Evolutionary conservation across 2,797 vertebrate species (phyloP), one percentile per base, ranked within the genome.

Genomic region (Momotus momota): DNA sequence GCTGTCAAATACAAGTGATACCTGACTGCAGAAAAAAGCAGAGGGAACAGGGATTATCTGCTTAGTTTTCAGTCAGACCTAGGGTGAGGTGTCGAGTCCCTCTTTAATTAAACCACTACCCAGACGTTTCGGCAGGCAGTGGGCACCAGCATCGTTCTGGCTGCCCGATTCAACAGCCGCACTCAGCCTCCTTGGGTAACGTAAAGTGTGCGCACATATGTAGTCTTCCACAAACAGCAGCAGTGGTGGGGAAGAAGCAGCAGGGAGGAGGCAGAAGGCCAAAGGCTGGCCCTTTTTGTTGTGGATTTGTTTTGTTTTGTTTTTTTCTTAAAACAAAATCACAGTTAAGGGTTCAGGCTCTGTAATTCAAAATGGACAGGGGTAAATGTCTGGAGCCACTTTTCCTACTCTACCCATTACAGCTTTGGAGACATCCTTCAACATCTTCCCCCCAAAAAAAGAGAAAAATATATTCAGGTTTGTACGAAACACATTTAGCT

Each of bases 141-240:
- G 31, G 51, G 5, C n/a, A 51, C 57, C 22, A 7, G 2, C 4
- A 2, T 6, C 6, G 2, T 54, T 40, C 65, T 58, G 48, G 40
- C 60, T 90, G 80, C 60, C 54, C 0, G 0, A 58, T 45, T 7
- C 65, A 60, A 22, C 65, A 38, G 5, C 25, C 57, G 23, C n/a
- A 2, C 19, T 26, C 64, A 19, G 0, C 43, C 22, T 27, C 9
- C 8, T 0, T 4, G 33, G 23, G 11, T 12, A 8, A 10, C 4
- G 13, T 29, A 27, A 43, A 45, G 51, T 2, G 43, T 17, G 21
- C 13, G 35, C 35, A 31, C 13, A 1, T 46, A 66, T 9, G 2
- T 46, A 7, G 20, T 14, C 54, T 27, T 41, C 65, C 10, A 7
- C 4, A 9, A 13, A 13, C 12, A 46, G n/a, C 61, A 79, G 38